Evolutionary conservation across 2,113 vertebrate species (phyloP), one percentile per base, ranked within the genome.

Genomic region (Macrotis lagotis): DNA sequence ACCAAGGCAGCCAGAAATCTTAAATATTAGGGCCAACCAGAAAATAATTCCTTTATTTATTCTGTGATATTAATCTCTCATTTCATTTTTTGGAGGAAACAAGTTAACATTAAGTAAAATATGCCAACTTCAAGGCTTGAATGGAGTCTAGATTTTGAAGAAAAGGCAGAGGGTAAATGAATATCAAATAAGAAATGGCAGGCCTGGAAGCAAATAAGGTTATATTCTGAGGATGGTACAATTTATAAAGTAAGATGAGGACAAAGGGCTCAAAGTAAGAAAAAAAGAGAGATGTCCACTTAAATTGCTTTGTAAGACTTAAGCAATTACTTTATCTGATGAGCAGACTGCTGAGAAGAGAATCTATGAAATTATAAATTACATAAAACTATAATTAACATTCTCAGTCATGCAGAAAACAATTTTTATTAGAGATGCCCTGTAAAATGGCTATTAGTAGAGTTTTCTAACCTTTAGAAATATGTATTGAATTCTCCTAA

Each of bases 101-200:
- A 44, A 44, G n/a, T 83, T 44, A 44, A 83, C n/a, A 83, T 83
- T 44, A 83, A 7, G n/a, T n/a, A 1, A 16, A 19, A 83, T 83
- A 44, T 44, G 0, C 37, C 37, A n/a, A n/a, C 59, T n/a, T 74
- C n/a, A 74, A 74, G 31, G 37, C 22, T 19, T n/a, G 66, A 74
- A 74, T 74, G 66, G 66, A 74, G 66, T 74, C n/a, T 83, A 83
- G n/a, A 83, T 83, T 83, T 83, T 83, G n/a, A 83, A 83, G 66
- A n/a, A 19, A 11, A 37, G 28, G 7, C 16, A 83, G 44, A 44
- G 66, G 19, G 19, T 83, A 24, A 83, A 22, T 44, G 66, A 83
- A 44, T 22, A 22, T 44, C n/a, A 83, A 83, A 8, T 83, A 83
- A 83, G 66, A 83, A 83, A 44, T 83, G 66, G 19, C n/a, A 22